A percentile compares a stretch with the other conserved stretches of the same genome.
These are phyloP conservation scores for Ceratina japonica DNA, from an alignment of 1,140 invertebrate species.

Conservation along the genomic window DNA sequence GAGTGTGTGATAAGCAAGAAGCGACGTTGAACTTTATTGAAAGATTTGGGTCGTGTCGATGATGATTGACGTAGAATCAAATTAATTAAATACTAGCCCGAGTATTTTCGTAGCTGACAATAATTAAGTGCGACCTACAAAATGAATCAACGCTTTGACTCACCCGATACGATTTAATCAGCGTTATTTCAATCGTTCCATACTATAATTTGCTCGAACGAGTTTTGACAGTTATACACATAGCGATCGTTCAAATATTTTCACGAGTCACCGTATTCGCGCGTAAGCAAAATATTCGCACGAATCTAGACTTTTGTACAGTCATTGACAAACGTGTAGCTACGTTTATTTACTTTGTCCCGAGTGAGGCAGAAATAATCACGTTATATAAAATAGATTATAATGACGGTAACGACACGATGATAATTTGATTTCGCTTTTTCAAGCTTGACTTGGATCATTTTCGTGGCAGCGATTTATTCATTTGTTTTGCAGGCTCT, in stretches of 20 bases:
- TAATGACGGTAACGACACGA: constrained; percentile 21
- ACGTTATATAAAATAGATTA: neutral
- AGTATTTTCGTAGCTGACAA: neutral
- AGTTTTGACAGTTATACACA: no score
- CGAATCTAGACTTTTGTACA: neutral
- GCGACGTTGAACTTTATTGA: neutral
- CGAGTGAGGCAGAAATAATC: constrained; percentile 11
- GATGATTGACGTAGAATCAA: no score
- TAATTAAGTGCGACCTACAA: neutral
- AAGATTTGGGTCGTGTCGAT: neutral
- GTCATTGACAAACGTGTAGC: neutral
- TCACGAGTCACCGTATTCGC: no score
- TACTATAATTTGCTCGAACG: no score
- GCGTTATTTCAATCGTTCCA: neutral
- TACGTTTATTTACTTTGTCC: neutral
- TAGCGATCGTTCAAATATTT: neutral
- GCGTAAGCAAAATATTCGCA: neutral
- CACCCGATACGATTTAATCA: neutral
- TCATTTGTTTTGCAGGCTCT: constrained; percentile 52
- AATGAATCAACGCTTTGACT: no score
- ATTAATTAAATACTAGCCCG: neutral
- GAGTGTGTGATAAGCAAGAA: neutral
- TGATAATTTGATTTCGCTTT: constrained; percentile 46
- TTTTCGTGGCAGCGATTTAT: constrained; percentile 55
- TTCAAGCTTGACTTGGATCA: constrained; percentile 51